A percentile compares a stretch with the other conserved stretches of the same genome.
These are phyloP conservation scores for Pseudococcus longispinus DNA, from an alignment of 2,888 invertebrate species.

Conservation along the genomic window DNA sequence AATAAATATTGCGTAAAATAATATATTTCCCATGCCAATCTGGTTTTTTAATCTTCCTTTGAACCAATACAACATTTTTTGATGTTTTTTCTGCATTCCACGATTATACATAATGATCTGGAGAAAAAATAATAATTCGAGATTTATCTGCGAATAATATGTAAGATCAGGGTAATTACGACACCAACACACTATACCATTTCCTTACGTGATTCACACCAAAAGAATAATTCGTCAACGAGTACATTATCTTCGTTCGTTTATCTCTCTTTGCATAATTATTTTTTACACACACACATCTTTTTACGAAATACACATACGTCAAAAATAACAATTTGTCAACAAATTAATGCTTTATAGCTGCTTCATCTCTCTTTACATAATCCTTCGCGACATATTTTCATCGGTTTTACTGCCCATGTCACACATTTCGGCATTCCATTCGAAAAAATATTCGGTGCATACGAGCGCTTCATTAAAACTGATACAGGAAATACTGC, in stretches of 20 bases:
- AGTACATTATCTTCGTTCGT: not conserved
- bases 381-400: not conserved
- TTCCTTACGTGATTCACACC: conserved; percentile 19
- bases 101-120: conserved; percentile 24
- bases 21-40: not conserved
- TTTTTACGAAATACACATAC: not conserved
- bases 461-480: not conserved
- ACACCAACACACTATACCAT: not conserved
- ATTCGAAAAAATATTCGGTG: conserved; percentile 9
- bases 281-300: not conserved
- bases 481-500: conserved; percentile 14
- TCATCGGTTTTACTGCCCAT: conserved; percentile 14
- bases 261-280: conserved; percentile 8
- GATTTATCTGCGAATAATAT: not conserved
- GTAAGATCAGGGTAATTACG: not conserved
- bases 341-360: conserved; percentile 14
- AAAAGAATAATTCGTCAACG: not conserved
- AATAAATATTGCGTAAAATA: not conserved
- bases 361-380: conserved; percentile 11
- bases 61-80: conserved; percentile 17
- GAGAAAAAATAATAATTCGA: not conserved
- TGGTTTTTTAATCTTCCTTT: conserved; percentile 35
- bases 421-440: not conserved
- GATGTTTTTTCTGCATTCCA: conserved; percentile 1
- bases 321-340: conserved; percentile 30